Percentiles rank a stretch among this genome's conserved stretches.
phyloP scores from a whole-genome alignment of 2,113 vertebrate species.

The Peromyscus polionotus region DNA sequence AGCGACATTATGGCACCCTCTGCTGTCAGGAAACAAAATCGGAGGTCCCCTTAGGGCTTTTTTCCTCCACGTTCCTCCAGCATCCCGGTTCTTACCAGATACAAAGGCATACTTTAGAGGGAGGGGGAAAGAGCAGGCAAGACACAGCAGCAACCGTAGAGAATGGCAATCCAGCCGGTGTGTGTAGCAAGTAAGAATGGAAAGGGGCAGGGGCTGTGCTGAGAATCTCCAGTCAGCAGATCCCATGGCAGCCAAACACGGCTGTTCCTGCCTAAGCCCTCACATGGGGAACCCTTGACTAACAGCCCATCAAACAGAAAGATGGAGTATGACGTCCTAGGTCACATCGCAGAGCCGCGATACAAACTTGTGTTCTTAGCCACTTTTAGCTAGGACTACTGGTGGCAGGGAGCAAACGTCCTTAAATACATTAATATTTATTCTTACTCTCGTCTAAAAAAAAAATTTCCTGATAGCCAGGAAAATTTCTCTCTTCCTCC shows the following conservation, averaged over 20 bases:
- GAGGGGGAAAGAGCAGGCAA: background rate
- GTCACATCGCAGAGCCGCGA: background rate
- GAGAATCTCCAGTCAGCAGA: slow-evolving; percentile 3
- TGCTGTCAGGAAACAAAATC: slow-evolving; percentile 68
- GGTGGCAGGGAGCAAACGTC: background rate
- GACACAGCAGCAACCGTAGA: background rate
- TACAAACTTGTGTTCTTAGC: background rate
- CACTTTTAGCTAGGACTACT: background rate
- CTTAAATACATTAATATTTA: background rate
- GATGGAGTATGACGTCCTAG: background rate
- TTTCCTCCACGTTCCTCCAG: background rate
- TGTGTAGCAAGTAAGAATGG: background rate
- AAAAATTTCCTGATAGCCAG: background rate
- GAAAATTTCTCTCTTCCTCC: slow-evolving; percentile 11
- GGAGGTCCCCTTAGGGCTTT: background rate
- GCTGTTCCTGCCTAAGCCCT: background rate
- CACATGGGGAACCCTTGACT: background rate
- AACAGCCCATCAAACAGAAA: background rate
- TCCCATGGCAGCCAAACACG: background rate
- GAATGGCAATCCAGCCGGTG: background rate
- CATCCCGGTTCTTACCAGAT: background rate
- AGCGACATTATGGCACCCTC: slow-evolving; percentile 72
- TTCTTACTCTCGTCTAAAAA: slow-evolving; percentile 47
- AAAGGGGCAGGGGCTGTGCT: background rate
- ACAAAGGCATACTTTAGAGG: slow-evolving; percentile 17